Base-by-base conservation (phyloP, 2,113 vertebrate genomes). In the Corythornis vintsioides region DNA sequence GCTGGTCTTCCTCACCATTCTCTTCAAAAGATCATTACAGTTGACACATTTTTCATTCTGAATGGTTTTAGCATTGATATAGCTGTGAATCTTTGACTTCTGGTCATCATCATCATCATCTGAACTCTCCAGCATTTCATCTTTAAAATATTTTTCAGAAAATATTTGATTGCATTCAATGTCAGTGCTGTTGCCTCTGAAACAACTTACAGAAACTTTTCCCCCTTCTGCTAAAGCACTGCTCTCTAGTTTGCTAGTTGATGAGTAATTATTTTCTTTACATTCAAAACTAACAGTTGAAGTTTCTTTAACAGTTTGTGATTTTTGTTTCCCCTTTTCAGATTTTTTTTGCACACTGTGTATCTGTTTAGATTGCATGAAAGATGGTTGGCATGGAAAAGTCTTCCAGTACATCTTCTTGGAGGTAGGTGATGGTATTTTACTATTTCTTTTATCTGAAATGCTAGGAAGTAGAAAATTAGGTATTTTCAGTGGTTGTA, bases 401-500 rank as follows among this genome's bases (percentile, higher is more conserved):
- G 74, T 85, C 59, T 80, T 88, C 92, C 89, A 76, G 2, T 59
- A 65, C 8, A 3, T 59, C 59, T 93, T 50, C 72, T 89, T 86
- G 76, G 90, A 93, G 81, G 69, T 71, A 91, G 57, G 21, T 73
- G 83, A 83, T 73, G 80, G 20, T 33, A 74, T 56, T 83, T 88
- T 73, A 16, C 14, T 90, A 35, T 78, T 95, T 50, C 80, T 78
- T 82, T 80, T 91, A 15, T 66, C 65, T 91, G 91, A 92, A 92
- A 94, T 50, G 25, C 33, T 70, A 33, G 63, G 35, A 91, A 83
- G 33, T 10, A 63, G 73, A 81, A 88, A 96, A 71, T 17, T 64
- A 31, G 87, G 96, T 10, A 96, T 91, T 93, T 94, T 28, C n/a
- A 88, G 66, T 20, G 42, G 43, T 42, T 50, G 43, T 19, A 95